Conservation (phyloP, 2,888 invertebrate genomes). For the Parelbella ahira region DNA sequence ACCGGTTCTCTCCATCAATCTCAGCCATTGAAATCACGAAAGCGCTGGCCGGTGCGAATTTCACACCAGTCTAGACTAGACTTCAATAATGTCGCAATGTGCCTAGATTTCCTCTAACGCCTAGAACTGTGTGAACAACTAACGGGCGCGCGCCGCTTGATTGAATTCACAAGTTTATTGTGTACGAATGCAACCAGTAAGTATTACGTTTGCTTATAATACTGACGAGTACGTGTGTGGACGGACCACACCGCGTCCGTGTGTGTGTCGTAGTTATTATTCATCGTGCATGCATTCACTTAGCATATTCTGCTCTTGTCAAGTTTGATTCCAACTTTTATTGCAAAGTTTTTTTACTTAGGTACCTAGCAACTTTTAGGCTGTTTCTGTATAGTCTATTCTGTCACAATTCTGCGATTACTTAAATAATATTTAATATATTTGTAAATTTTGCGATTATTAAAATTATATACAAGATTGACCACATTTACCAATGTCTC, state of each 20-base stretch:
- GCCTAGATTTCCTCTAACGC: conserved; percentile 44
- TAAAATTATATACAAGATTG: too few species aligned
- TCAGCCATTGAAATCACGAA: conserved; percentile 67
- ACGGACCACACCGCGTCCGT: not conserved
- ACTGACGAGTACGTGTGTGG: not conserved
- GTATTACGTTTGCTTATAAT: conserved; percentile 1
- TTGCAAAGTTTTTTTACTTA: too few species aligned
- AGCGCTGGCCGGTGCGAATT: conserved; percentile 70
- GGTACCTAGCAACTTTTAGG: too few species aligned
- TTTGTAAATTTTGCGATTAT: too few species aligned
- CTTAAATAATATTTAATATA: too few species aligned
- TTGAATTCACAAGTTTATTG: conserved; percentile 37
- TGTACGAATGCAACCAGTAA: conserved; percentile 29
- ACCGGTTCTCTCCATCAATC: conserved; percentile 72
- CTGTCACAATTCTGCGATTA: too few species aligned
- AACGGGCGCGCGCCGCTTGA: conserved; percentile 53
- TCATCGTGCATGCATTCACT: conserved; percentile 21
- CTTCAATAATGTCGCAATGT: conserved; percentile 57
- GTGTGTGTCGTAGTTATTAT: conserved; percentile 16
- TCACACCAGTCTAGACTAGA: conserved; percentile 75
- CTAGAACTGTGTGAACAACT: conserved; percentile 68
- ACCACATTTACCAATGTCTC: too few species aligned
- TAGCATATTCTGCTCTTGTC: conserved; percentile 20
- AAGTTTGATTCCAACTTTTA: conserved; percentile 18
- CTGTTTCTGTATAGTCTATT: too few species aligned